Percentiles rank a stretch among this genome's conserved stretches.
phyloP scores from a whole-genome alignment of 2,888 invertebrate species.

The Didymodactylos carnosus region DNA sequence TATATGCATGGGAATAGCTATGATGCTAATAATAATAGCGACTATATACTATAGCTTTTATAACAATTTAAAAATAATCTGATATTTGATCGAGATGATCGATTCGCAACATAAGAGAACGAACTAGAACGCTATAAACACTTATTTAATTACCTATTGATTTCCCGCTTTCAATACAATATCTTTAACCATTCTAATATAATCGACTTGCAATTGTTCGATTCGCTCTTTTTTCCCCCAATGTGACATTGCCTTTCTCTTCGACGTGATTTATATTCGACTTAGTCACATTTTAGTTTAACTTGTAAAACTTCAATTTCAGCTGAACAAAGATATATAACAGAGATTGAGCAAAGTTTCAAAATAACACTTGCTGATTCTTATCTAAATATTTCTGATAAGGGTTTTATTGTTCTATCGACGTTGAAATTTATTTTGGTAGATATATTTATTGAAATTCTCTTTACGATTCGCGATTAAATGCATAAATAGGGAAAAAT shows the following conservation, averaged over 20 bases:
- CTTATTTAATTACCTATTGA: conserved; percentile 20
- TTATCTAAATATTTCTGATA: conserved; percentile 31
- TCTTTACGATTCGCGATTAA: too few relatives aligned
- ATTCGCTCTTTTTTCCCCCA: conserved; percentile 26
- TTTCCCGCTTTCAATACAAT: conserved; percentile 29
- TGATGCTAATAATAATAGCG: too few relatives aligned
- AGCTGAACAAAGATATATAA: not conserved
- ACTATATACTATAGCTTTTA: too few relatives aligned
- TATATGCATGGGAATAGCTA: too few relatives aligned
- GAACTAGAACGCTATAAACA: too few relatives aligned
- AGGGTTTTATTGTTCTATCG: conserved; percentile 32
- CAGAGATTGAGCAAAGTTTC: not conserved
- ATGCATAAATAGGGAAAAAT: too few relatives aligned
- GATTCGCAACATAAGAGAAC: too few relatives aligned
- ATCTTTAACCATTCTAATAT: conserved; percentile 29
- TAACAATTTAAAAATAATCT: not conserved
- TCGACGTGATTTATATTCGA: not conserved
- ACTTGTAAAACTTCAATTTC: conserved; percentile 7
- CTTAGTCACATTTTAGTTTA: not conserved
- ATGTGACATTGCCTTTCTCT: conserved; percentile 26
- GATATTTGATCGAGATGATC: not conserved
- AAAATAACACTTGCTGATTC: not conserved
- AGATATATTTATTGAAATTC: too few relatives aligned
- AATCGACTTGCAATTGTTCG: conserved; percentile 25
- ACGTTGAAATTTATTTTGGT: too few relatives aligned